These are phyloP conservation scores for Cetoscarus ocellatus DNA, from an alignment of 2,797 vertebrate genomes.

Conservation along the genomic window DNA sequence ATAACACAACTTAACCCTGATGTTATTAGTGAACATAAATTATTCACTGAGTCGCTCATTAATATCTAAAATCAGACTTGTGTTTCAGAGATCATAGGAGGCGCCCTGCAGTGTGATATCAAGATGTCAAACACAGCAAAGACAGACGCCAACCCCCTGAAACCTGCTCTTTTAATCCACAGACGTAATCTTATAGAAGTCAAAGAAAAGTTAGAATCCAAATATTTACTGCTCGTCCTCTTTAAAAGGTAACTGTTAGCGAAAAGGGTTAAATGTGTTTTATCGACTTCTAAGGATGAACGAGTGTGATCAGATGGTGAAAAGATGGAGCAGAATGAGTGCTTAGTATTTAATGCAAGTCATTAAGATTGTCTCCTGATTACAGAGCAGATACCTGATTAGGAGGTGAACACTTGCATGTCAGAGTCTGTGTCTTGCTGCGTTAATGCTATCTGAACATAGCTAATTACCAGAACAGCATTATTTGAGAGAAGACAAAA, in stretches of 20 bases:
- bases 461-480: conserved; percentile 58
- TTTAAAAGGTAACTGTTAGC: conserved; percentile 10
- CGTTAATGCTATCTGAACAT: conserved; percentile 53
- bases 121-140: conserved; percentile 37
- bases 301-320: conserved; percentile 40
- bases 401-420: conserved; percentile 44
- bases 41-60: conserved; percentile 65
- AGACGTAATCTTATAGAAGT: not conserved
- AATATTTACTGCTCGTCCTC: conserved; percentile 21
- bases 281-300: conserved; percentile 20
- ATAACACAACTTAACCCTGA: conserved; percentile 36
- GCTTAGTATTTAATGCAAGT: conserved; percentile 59
- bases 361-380: conserved; percentile 71
- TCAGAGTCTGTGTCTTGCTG: conserved; percentile 27
- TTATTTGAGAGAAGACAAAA: conserved; percentile 53
- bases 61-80: conserved; percentile 45
- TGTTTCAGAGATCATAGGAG: conserved; percentile 44
- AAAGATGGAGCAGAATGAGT: conserved; percentile 24
- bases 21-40: conserved; percentile 64
- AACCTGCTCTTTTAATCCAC: not conserved
- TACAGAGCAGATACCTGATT: conserved; percentile 58
- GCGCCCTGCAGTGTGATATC: conserved; percentile 31
- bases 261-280: conserved; percentile 48
- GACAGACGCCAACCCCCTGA: not conserved
- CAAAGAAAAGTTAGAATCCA: not conserved